phyloP scores from a whole-genome alignment of 1,140 invertebrate species.

The Hyposmocoma kahamanoa region DNA sequence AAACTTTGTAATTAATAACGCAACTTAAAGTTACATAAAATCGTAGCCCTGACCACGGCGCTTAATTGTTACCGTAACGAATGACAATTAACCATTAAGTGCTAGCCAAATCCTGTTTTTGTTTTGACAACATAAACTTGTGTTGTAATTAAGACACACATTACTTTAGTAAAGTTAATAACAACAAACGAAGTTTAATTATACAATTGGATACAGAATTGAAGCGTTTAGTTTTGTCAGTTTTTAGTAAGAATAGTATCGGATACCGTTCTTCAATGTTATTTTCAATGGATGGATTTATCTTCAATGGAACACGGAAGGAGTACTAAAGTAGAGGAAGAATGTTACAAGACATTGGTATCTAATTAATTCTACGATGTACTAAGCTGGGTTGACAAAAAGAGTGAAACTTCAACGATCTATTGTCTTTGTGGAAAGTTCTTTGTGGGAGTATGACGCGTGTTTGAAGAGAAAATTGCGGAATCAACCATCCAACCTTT shows the following conservation, averaged over 20 bases:
- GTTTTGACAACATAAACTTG: neutral
- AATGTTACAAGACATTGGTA: constrained; percentile 25
- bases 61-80: constrained; percentile 4
- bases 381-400: constrained; percentile 52
- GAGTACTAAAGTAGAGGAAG: too few relatives aligned
- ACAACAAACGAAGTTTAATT: too few relatives aligned
- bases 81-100: neutral
- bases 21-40: constrained; percentile 10
- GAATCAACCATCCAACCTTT: constrained; percentile 29
- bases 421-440: constrained; percentile 62
- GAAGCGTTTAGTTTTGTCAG: too few relatives aligned
- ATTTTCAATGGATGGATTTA: too few relatives aligned
- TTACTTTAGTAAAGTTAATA: too few relatives aligned
- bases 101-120: neutral
- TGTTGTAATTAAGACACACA: too few relatives aligned
- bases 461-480: constrained; percentile 37
- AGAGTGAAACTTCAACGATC: constrained; percentile 60
- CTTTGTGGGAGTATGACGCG: constrained; percentile 40
- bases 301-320: too few relatives aligned
- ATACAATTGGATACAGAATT: too few relatives aligned
- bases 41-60: constrained; percentile 12
- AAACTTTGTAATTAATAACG: neutral
- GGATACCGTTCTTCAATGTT: too few relatives aligned
- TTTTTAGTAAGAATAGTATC: too few relatives aligned
- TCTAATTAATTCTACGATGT: constrained; percentile 38